Percentiles rank a stretch among this genome's conserved stretches.
Conservation (phyloP, 2,797 vertebrate species). For the Spinibarbus caldwelli region DNA sequence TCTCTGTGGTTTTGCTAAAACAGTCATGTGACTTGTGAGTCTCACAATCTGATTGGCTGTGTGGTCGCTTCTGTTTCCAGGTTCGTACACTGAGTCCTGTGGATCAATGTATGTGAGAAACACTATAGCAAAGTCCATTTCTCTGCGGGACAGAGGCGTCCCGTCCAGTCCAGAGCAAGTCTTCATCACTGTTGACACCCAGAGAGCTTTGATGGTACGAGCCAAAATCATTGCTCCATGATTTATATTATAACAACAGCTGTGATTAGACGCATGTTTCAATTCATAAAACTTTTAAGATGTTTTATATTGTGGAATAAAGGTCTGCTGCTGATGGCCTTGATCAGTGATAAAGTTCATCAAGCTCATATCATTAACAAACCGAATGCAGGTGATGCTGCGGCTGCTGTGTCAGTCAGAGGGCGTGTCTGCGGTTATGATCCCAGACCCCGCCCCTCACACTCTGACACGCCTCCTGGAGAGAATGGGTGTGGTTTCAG, state of each 20-base stretch:
- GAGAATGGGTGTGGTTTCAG: constrained; percentile 44
- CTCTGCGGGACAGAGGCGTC: constrained; percentile 68
- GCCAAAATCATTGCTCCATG: too few species aligned
- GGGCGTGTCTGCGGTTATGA: constrained; percentile 67
- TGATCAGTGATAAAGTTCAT: neutral
- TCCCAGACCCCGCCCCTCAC: constrained; percentile 69
- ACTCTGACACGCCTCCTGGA: constrained; percentile 65
- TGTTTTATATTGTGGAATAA: too few species aligned
- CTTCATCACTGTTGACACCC: constrained; percentile 69
- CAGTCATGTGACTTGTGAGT: neutral
- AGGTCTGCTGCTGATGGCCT: neutral
- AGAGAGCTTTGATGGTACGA: constrained; percentile 68
- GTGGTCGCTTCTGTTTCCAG: constrained; percentile 47
- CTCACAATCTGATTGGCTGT: neutral
- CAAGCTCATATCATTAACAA: neutral
- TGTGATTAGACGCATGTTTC: neutral
- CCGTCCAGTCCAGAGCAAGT: constrained; percentile 62
- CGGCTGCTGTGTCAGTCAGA: constrained; percentile 65
- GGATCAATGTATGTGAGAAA: constrained; percentile 61
- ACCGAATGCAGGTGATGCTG: constrained; percentile 62
- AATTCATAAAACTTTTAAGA: neutral
- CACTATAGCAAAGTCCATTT: constrained; percentile 69
- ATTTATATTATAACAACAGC: neutral
- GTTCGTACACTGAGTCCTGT: constrained; percentile 67
- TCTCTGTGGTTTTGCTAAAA: too few species aligned